Evolutionary conservation across 2,888 invertebrate species (phyloP), one percentile per base, ranked within the genome.

Genomic region (Caenorhabditis uteleia): DNA sequence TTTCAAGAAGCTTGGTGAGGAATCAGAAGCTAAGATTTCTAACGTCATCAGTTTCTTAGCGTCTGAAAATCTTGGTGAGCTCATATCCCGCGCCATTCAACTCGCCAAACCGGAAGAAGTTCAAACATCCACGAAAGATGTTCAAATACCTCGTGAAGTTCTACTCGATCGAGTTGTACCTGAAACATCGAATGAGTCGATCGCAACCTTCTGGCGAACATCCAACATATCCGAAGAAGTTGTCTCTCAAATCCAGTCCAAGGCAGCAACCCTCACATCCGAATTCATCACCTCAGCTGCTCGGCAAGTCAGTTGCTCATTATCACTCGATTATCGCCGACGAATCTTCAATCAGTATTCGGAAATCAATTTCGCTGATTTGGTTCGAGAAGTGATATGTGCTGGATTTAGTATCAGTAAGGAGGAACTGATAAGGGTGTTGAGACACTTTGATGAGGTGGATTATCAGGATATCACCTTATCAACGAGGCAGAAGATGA

Each of bases 121-220:
- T 21, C 39, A 54, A 29, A 48, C 54, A n/a, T 31, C 45, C 12
- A 21, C 39, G 4, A 39, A 20, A 44, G 16, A 27, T 25, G 20
- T 54, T 38, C 18, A 53, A 29, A 54, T 54, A 27, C 60, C 60
- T 23, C 29, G 38, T 8, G n/a, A 40, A n/a, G 16, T 49, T 16
- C 34, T 47, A 10, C 21, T 54, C 10, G 33, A 54, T 6, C 25
- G 45, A 33, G 45, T 54, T 27, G 14, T 61, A 16, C 56, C 55
- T 10, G 50, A 56, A 50, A 23, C 55, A 18, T 34, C 45, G 1
- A 50, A 61, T 31, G 50, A 56, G 20, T 39, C 26, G 0, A 21
- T 61, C 42, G 55, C 55, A 43, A 29, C 46, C 5, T 61, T 61
- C 38, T 61, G 49, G 50, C 50, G 50, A 21, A 61, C 61, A 16